Percentiles rank a stretch among this genome's conserved stretches.
Evolutionary conservation across 2,797 vertebrate genomes (phyloP).

Genomic region (Sebastes kiyomatsui): DNA sequence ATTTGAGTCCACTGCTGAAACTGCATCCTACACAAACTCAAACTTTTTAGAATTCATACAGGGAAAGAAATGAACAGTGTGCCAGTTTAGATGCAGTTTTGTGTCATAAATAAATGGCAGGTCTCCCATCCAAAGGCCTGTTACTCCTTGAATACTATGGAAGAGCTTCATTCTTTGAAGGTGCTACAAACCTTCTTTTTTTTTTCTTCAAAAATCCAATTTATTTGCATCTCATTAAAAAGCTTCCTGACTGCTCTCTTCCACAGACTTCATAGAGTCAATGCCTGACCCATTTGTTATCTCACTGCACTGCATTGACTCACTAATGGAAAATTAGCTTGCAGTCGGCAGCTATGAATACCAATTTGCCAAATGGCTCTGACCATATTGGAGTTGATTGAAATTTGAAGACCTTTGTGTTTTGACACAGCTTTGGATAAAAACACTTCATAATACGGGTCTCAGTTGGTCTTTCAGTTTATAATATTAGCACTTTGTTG

Average conservation of each 20-base stretch:
- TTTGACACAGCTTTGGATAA: background rate
- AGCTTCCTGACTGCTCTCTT: slow-evolving; percentile 9
- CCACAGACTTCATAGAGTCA: background rate
- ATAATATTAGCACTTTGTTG: background rate
- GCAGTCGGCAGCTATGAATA: slow-evolving; percentile 45
- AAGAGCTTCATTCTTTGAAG: slow-evolving; percentile 3
- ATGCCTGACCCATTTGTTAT: slow-evolving; percentile 45
- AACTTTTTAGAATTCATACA: background rate
- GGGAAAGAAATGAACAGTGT: background rate
- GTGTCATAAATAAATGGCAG: background rate
- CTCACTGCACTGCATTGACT: slow-evolving; percentile 23
- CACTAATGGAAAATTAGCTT: slow-evolving; percentile 36
- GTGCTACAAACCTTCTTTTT: background rate
- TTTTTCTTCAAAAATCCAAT: background rate
- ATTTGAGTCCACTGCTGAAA: background rate
- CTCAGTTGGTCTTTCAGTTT: background rate
- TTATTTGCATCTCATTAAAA: slow-evolving; percentile 45
- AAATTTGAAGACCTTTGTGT: slow-evolving; percentile 15
- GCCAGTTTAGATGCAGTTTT: background rate
- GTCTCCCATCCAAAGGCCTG: background rate
- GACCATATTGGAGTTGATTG: slow-evolving; percentile 9
- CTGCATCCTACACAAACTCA: background rate
- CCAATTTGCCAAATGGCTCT: slow-evolving; percentile 25
- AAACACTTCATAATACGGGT: background rate
- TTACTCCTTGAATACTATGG: background rate